Evolutionary conservation across 2,888 invertebrate genomes (phyloP).

Genomic region (Drosophila tanythrix): DNA sequence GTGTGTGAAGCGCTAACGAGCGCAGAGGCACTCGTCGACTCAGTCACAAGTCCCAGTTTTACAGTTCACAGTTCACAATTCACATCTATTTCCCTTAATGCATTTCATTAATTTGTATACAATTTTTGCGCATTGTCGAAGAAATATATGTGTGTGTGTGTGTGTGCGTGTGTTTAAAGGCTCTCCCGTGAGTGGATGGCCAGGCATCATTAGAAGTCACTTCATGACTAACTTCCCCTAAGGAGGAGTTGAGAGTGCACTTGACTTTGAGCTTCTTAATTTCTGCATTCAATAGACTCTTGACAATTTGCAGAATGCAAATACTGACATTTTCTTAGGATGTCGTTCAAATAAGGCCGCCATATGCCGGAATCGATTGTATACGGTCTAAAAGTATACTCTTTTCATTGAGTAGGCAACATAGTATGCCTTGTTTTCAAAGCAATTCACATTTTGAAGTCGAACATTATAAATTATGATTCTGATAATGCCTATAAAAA

Average conservation of each 20-base stretch:
- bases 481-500: background rate
- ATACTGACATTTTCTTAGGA: constrained; percentile 1
- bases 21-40: constrained; percentile 63
- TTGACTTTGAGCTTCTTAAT: constrained; percentile 53
- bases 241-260: constrained; percentile 37
- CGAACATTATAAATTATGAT: background rate
- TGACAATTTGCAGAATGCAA: constrained; percentile 5
- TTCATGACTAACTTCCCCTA: constrained; percentile 38
- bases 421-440: background rate
- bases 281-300: constrained; percentile 24
- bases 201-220: constrained; percentile 70
- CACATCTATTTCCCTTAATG: constrained; percentile 61
- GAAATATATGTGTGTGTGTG: constrained; percentile 26
- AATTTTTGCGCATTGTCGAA: constrained; percentile 32
- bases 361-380: background rate
- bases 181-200: constrained; percentile 12
- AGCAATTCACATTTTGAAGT: background rate
- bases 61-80: constrained; percentile 40
- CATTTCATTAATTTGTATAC: constrained; percentile 76
- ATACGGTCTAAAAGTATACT: background rate
- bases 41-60: constrained; percentile 46
- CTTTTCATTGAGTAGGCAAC: background rate
- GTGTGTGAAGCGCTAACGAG: constrained; percentile 60
- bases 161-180: constrained; percentile 51
- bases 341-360: background rate